Conservation (phyloP, 2,113 vertebrate genomes). For the Falco punctatus region DNA sequence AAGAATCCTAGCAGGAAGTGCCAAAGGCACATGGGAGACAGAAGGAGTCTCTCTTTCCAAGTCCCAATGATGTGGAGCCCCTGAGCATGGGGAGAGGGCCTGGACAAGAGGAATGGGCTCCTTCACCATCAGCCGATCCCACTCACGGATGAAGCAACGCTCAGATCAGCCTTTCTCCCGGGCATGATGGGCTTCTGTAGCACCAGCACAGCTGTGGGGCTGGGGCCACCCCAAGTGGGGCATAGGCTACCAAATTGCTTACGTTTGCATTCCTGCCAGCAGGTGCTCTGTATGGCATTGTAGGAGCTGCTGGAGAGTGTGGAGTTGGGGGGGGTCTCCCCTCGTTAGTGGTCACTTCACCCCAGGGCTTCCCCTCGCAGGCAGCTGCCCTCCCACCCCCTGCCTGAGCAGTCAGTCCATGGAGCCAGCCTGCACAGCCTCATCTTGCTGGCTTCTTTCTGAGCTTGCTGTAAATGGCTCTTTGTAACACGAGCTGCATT, state of each 20-base stretch:
- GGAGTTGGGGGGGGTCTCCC: not conserved
- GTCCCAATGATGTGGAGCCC: not conserved
- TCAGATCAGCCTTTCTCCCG: not conserved
- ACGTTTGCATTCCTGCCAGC: not conserved
- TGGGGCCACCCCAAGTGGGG: not conserved
- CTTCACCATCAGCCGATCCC: fast-evolving
- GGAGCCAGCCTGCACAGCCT: not conserved
- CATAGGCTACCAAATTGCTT: not conserved
- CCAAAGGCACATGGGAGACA: not conserved
- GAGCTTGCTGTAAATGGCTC: constrained; percentile 25
- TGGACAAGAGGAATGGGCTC: fast-evolving
- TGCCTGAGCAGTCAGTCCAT: not conserved
- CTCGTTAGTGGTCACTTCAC: fast-evolving
- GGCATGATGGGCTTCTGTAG: fast-evolving
- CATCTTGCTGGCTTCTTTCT: not conserved
- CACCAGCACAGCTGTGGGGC: not conserved
- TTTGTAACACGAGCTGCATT: constrained; percentile 51
- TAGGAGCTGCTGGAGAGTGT: not conserved
- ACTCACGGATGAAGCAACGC: not conserved
- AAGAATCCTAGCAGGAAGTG: not conserved
- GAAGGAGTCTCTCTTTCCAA: no score
- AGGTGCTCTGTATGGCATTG: not conserved
- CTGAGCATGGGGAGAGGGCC: not conserved
- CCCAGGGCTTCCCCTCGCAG: not conserved
- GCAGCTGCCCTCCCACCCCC: not conserved